Evolutionary conservation across 2,113 vertebrate genomes (phyloP), one percentile per base, ranked within the genome.

Genomic region (Marcusenius ussheri): DNA sequence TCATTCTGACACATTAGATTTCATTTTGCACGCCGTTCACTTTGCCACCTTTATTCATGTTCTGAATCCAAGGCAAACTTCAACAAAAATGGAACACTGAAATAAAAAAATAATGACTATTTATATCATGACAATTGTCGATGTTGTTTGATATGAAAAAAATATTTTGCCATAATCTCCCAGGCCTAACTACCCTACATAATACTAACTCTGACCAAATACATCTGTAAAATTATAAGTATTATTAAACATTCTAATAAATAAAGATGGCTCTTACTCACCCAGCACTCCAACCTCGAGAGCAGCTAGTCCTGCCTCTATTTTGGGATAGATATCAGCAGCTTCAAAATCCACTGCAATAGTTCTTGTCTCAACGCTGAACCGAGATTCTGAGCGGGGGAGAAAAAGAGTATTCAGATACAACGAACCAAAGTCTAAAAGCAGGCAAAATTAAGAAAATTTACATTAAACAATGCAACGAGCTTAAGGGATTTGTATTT

Each of bases 241-340:
- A 58, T 58, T 21, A 74, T 7, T 31, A 74, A 74, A 74, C n/a
- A 74, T 35, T 66, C 56, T 27, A 31, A 17, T 13, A 77, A 74
- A 77, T 13, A 80, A 80, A 80, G 9, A 7, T 15, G 74, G 31
- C 13, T 80, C 74, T 45, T 88, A 95, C 97, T 93, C 96, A 99
- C 98, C 98, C 94, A 99, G 90, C 31, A 99, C 91, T 35, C 98
- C 98, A 4, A 99, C 96, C 92, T 99, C 96, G 87, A 99, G 95
- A 86, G 96, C 98, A 89, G 93, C 90, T 89, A 99, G 93, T 91
- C 93, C 96, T 0, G 89, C 92, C 92, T 97, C 94, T 92, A 99
- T 98, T 93, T 93, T 96, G 0, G 92, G 92, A 93, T 99, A 99
- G 94, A 98, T 99, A 90, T 96, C 95, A 31, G 89, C 89, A 5